Percentiles rank a stretch among this genome's conserved stretches.
Conservation (phyloP, 2,888 invertebrate species). For the Buathra laborator region DNA sequence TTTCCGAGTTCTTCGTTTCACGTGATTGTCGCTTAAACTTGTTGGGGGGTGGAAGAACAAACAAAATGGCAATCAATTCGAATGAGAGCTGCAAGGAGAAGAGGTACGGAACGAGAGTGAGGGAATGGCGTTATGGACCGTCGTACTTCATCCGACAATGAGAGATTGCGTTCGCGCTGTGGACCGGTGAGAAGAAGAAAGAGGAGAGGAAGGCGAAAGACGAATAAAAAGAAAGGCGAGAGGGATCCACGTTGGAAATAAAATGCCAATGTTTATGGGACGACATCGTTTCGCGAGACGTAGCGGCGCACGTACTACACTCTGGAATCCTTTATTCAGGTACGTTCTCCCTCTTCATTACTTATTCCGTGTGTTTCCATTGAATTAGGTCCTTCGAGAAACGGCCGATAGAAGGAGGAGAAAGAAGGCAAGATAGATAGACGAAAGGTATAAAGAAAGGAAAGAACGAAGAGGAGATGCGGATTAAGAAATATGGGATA, state of each 20-base stretch:
- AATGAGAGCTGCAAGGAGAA: conserved; percentile 34
- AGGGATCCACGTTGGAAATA: conserved; percentile 75
- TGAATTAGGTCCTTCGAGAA: conserved; percentile 69
- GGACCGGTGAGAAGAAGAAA: conserved; percentile 66
- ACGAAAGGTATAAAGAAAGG: conserved; percentile 44
- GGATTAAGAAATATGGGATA: conserved; percentile 69
- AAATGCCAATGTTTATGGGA: conserved; percentile 79
- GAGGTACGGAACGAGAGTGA: conserved; percentile 33
- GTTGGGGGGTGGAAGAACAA: not conserved
- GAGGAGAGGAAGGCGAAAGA: conserved; percentile 14
- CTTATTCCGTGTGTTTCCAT: conserved; percentile 70
- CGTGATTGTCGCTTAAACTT: conserved; percentile 19
- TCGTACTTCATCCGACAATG: conserved; percentile 64
- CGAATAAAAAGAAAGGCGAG: conserved; percentile 41
- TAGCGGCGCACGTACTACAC: conserved; percentile 64
- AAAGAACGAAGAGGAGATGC: conserved; percentile 59
- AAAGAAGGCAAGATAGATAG: conserved; percentile 51
- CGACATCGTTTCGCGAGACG: conserved; percentile 70
- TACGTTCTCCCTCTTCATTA: conserved; percentile 67
- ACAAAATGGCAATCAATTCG: conserved; percentile 48
- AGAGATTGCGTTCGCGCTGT: conserved; percentile 66
- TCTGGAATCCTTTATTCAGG: conserved; percentile 65
- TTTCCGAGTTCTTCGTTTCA: conserved; percentile 14
- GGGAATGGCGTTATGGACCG: conserved; percentile 39
- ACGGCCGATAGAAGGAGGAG: conserved; percentile 53